Evolutionary conservation across 2,113 vertebrate genomes (phyloP), one percentile per base, ranked within the genome.

Genomic region (Podarcis raffonei): DNA sequence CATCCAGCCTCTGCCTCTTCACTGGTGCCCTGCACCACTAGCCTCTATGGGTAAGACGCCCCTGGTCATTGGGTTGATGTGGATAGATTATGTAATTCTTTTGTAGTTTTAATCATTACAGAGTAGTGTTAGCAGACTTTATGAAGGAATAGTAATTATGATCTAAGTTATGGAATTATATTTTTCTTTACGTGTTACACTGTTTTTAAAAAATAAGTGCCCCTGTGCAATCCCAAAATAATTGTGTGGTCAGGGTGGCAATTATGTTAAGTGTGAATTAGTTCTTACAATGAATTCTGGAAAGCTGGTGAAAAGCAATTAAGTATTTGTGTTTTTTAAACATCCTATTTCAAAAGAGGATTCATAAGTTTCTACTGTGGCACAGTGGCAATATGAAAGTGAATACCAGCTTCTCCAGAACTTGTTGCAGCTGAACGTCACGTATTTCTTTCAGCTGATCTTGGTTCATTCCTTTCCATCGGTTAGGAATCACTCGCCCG

Each of bases 321-420:
- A 79, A 30, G 5, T 16, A 79, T 30, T 79, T 25, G 12, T 11
- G 22, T 12, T 78, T 78, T 78, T 18, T 75, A 35, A 42, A 23
- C 65, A 37, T 82, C 4, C 35, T 39, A 48, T 13, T 27, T n/a
- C 5, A 57, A 5, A 81, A 81, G 30, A 81, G 27, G 4, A 20
- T 22, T 81, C 32, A 62, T 35, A 32, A 32, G 20, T 74, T 23
- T 13, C 22, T 57, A 16, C 18, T 62, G 16, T 25, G 22, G n/a
- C 53, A 7, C 81, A 69, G 30, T 1, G 6, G 27, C 9, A 13
- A 7, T 69, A 27, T 76, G 68, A 78, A 57, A 78, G 42, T 30
- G 53, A 89, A 79, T 94, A 98, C 97, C 97, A 91, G 78, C 86
- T 96, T 99, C 87, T 98, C 98, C 88, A 97, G 97, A 11, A 96